phyloP scores from a whole-genome alignment of 1,140 invertebrate species.

The Papilio dardanus region DNA sequence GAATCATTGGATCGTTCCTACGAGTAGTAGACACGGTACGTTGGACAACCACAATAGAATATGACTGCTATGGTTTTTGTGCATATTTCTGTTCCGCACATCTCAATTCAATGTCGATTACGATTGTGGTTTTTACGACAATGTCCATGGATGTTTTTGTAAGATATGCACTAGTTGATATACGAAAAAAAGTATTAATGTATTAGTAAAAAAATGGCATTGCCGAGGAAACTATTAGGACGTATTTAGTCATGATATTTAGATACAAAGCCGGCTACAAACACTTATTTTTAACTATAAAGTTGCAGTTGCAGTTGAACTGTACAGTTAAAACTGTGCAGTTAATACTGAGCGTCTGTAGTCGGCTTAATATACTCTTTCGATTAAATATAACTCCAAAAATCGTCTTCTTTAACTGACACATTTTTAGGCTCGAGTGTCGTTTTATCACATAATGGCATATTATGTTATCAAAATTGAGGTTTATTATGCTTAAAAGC shows the following conservation, averaged over 20 bases:
- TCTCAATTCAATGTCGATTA: conserved; percentile 3
- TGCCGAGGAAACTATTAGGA: neutral
- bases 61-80: conserved; percentile 19
- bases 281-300: too few relatives aligned
- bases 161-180: neutral
- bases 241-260: too few relatives aligned
- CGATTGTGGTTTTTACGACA: too few relatives aligned
- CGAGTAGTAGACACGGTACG: conserved; percentile 44
- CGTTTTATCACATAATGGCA: neutral
- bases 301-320: too few relatives aligned
- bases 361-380: too few relatives aligned
- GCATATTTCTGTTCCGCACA: conserved; percentile 15
- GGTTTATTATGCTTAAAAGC: neutral
- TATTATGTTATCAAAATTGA: neutral
- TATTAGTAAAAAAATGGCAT: neutral
- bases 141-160: neutral
- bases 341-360: too few relatives aligned
- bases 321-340: too few relatives aligned
- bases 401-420: too few relatives aligned
- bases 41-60: conserved; percentile 43
- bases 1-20: conserved; percentile 41
- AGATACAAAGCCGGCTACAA: too few relatives aligned
- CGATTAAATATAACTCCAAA: too few relatives aligned
- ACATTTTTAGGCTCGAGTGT: neutral
- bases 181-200: conserved; percentile 4